Evolutionary conservation across 2,888 invertebrate species (phyloP), one percentile per base, ranked within the genome.

Genomic region (Drosophila histrio): DNA sequence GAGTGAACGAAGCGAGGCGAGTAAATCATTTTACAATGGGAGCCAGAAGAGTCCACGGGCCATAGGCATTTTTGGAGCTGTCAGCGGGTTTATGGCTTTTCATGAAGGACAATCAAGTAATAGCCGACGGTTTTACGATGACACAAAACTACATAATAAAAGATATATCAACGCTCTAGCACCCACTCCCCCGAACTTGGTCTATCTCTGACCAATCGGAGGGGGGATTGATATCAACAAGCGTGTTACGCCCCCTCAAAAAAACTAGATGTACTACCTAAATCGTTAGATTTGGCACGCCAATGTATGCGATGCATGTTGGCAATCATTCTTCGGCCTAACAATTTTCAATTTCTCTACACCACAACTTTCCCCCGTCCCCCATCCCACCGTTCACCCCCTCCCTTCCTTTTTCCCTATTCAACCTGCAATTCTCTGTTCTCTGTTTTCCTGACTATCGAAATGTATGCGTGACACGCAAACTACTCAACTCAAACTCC

Each of bases 51-150:
- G 57, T 52, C 66, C 70, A 53, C 62, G 67, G 69, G 70, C 85
- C 78, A 24, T 52, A 38, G 30, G 53, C 41, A 39, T 53, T 41
- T 41, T 53, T 53, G 34, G 49, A 72, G 63, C 70, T 62, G 81
- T 81, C 88, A 79, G 72, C 82, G 73, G 60, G 70, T 79, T 83
- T 86, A 83, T 87, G 84, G 80, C 77, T 32, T 69, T 74, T 54
- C 77, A 83, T 86, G 81, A 74, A 86, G 87, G 87, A 87, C 83
- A 83, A 83, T 88, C 88, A 83, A 88, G 88, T 88, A 88, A 83
- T 88, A 83, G 83, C 80, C 70, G 71, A 83, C 87, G 88, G 71
- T 82, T 88, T 82, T 77, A 82, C 87, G 82, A 82, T 82, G 87
- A 88, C 82, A 82, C 88, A 86, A 73, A 82, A 82, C 82, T 88